phyloP scores from a whole-genome alignment of 2,113 vertebrate genomes.

The Nanorana parkeri region DNA sequence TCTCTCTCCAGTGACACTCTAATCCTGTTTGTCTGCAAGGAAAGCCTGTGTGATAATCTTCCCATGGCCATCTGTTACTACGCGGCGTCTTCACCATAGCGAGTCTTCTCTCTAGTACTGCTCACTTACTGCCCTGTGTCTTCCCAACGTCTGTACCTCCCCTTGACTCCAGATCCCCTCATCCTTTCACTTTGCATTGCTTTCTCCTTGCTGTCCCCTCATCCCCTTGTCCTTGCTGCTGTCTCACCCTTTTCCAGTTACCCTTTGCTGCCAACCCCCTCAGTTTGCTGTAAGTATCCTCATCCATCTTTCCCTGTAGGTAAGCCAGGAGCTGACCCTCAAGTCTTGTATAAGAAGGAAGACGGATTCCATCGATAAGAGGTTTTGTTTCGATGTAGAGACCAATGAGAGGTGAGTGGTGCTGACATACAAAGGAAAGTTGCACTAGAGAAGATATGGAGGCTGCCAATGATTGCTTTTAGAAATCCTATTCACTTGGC shows the following conservation, averaged over 20 bases:
- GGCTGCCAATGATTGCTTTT: no score
- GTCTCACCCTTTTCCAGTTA: neutral
- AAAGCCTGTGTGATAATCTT: conserved; percentile 50
- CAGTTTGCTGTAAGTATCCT: neutral
- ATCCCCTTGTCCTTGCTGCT: neutral
- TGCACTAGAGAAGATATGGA: no score
- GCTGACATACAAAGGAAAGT: neutral
- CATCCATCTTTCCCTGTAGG: conserved; percentile 65
- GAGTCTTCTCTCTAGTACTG: neutral
- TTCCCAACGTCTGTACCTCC: neutral
- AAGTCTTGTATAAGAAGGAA: conserved; percentile 93
- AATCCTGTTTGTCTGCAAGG: conserved; percentile 49
- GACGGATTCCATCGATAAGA: conserved; percentile 94
- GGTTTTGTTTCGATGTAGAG: conserved; percentile 97
- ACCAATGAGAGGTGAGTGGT: conserved; percentile 85
- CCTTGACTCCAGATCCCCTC: neutral
- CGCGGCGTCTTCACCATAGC: neutral
- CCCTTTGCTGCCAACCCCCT: no score
- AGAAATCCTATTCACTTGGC: no score
- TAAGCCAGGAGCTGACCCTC: conserved; percentile 81
- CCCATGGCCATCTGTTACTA: conserved; percentile 6
- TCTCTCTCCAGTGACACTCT: conserved; percentile 18
- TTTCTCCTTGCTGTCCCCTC: neutral
- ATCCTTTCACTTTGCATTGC: neutral
- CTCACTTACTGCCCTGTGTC: neutral